phyloP scores from a whole-genome alignment of 1,140 invertebrate genomes.

The Drosophila lini region DNA sequence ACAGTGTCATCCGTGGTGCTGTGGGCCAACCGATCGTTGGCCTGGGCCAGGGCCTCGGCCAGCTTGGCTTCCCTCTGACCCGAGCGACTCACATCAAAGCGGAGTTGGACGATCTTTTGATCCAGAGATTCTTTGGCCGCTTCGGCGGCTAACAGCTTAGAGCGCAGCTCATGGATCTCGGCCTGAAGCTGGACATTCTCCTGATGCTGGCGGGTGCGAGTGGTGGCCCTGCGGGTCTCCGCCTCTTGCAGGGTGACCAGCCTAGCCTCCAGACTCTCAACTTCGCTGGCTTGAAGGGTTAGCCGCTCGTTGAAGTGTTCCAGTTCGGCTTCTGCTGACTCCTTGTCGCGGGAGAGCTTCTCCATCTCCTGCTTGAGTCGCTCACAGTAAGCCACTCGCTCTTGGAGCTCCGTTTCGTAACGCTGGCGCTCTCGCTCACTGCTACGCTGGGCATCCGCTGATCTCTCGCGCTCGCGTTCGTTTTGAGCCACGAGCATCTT shows the following conservation, averaged over 20 bases:
- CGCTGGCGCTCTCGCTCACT: conserved; percentile 84
- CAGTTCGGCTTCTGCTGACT: conserved; percentile 68
- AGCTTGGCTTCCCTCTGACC: conserved; percentile 75
- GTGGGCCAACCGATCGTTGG: conserved; percentile 65
- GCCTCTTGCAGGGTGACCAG: conserved; percentile 75
- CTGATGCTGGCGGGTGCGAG: conserved; percentile 71
- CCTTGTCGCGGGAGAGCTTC: conserved; percentile 76
- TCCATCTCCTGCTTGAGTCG: conserved; percentile 85
- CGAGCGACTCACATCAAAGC: conserved; percentile 74
- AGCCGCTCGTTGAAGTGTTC: conserved; percentile 81
- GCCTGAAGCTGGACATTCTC: conserved; percentile 71
- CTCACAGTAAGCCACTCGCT: conserved; percentile 85
- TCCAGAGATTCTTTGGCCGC: conserved; percentile 55
- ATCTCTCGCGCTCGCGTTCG: conserved; percentile 84
- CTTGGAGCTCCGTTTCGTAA: conserved; percentile 86
- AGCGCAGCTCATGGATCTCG: conserved; percentile 75
- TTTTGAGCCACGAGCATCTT: conserved; percentile 85
- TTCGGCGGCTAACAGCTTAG: conserved; percentile 56
- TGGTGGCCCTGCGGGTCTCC: conserved; percentile 68
- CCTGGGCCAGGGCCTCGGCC: conserved; percentile 69
- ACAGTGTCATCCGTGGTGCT: conserved; percentile 70
- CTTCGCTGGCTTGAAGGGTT: conserved; percentile 73
- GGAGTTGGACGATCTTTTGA: conserved; percentile 65
- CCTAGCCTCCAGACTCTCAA: conserved; percentile 75
- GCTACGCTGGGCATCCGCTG: conserved; percentile 84